Conservation (phyloP, 1,140 invertebrate species). For the Lordiphosa clarofinis region DNA sequence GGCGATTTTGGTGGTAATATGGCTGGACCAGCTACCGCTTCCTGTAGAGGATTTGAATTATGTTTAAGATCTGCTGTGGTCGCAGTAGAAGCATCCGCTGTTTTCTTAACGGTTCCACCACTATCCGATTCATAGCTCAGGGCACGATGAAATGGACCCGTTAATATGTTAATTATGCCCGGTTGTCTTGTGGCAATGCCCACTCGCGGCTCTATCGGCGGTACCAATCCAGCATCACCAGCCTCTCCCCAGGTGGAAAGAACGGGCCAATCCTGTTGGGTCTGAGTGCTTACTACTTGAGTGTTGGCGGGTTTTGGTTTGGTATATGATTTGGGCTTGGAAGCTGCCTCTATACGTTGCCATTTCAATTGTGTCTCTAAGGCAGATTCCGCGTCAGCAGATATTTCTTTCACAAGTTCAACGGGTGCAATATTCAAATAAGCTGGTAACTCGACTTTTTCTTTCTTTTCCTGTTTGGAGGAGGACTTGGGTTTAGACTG, state of each 20-base stretch:
- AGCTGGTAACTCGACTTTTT: too few relatives aligned
- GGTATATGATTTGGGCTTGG: conserved; percentile 34
- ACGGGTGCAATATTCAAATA: background rate
- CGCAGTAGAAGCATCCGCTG: background rate
- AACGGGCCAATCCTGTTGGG: background rate
- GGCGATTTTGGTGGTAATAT: background rate
- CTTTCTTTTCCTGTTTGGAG: too few relatives aligned
- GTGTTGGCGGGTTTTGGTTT: background rate
- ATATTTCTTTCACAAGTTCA: background rate
- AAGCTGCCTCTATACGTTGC: conserved; percentile 37
- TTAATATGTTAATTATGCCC: conserved; percentile 40
- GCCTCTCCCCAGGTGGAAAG: background rate
- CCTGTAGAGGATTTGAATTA: background rate
- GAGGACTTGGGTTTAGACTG: too few relatives aligned
- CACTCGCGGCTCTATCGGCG: background rate
- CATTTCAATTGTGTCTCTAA: conserved; percentile 4
- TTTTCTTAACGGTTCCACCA: background rate
- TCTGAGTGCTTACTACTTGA: conserved; percentile 14
- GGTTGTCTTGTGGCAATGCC: background rate
- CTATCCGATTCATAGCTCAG: background rate
- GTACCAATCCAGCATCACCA: background rate
- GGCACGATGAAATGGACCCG: conserved; percentile 9
- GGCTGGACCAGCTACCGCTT: background rate
- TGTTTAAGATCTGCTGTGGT: background rate
- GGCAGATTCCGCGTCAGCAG: background rate